A percentile compares a stretch with the other conserved stretches of the same genome.
phyloP scores from a whole-genome alignment of 2,797 vertebrate genomes.

The Heliangelus exortis region DNA sequence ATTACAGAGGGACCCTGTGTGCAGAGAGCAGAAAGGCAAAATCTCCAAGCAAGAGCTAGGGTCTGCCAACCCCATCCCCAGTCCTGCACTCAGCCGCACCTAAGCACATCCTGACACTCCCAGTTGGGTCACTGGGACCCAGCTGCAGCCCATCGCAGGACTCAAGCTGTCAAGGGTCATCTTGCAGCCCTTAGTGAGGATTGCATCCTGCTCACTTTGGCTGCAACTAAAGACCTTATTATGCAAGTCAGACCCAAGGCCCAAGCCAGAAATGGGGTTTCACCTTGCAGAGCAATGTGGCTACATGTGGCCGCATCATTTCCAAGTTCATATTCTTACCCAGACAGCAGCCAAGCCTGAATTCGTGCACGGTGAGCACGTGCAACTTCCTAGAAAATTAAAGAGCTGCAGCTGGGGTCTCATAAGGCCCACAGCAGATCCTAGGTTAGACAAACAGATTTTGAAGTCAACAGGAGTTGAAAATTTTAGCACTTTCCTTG shows the following conservation, averaged over 20 bases:
- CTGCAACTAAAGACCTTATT: background rate
- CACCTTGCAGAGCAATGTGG: background rate
- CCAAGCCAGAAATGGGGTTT: background rate
- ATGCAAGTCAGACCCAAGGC: background rate
- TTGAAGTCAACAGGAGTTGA: background rate
- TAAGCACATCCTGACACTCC: rapidly evolving
- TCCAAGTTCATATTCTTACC: background rate
- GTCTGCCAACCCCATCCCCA: rapidly evolving
- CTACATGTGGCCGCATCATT: rapidly evolving
- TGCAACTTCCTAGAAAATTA: background rate
- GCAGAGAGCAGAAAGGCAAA: background rate
- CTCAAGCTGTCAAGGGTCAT: background rate
- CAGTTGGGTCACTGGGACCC: background rate
- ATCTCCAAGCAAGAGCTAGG: background rate
- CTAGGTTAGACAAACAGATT: background rate
- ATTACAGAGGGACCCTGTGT: background rate
- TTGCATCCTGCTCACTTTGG: rapidly evolving
- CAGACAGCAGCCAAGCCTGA: background rate
- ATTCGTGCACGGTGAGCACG: rapidly evolving
- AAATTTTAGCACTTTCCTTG: background rate
- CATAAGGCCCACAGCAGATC: background rate
- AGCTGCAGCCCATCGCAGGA: rapidly evolving
- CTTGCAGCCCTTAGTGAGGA: background rate
- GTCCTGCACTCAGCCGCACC: background rate
- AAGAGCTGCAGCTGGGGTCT: background rate